Conservation (phyloP, 2,888 invertebrate genomes). For the Polietes domitor region DNA sequence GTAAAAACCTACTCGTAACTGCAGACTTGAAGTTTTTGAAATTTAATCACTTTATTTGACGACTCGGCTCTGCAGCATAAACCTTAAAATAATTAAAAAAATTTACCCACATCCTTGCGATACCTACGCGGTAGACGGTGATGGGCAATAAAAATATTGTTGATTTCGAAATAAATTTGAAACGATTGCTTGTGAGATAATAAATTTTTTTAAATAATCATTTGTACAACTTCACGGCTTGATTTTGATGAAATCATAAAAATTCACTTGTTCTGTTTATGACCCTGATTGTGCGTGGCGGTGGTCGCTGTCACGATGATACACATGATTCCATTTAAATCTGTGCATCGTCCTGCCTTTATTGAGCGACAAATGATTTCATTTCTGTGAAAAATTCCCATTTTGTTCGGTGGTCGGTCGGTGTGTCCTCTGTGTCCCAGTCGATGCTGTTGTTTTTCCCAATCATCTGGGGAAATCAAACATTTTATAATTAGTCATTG, state of each 20-base stretch:
- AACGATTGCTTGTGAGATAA: background rate
- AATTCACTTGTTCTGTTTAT: slow-evolving; percentile 1
- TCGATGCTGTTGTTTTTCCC: slow-evolving; percentile 46
- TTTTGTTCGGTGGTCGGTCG: background rate
- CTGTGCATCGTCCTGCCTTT: background rate
- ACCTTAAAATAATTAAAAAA: too few species aligned
- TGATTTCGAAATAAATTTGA: background rate
- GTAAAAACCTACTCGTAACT: too few species aligned
- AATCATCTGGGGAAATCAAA: slow-evolving; percentile 77
- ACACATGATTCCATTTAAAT: slow-evolving; percentile 6
- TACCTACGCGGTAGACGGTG: background rate
- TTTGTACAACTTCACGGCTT: background rate
- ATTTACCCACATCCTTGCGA: background rate
- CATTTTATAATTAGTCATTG: slow-evolving; percentile 79
- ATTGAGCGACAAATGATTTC: background rate
- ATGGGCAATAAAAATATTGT: background rate
- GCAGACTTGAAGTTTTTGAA: too few species aligned
- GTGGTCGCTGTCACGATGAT: background rate
- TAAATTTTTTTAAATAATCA: background rate
- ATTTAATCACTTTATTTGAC: too few species aligned
- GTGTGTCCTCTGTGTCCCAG: background rate
- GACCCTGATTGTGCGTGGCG: background rate
- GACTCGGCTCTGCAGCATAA: too few species aligned
- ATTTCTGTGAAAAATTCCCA: background rate
- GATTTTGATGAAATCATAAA: slow-evolving; percentile 18